These are phyloP conservation scores for Piezodorus guildinii DNA, from an alignment of 1,140 invertebrate genomes.

Conservation along the genomic window DNA sequence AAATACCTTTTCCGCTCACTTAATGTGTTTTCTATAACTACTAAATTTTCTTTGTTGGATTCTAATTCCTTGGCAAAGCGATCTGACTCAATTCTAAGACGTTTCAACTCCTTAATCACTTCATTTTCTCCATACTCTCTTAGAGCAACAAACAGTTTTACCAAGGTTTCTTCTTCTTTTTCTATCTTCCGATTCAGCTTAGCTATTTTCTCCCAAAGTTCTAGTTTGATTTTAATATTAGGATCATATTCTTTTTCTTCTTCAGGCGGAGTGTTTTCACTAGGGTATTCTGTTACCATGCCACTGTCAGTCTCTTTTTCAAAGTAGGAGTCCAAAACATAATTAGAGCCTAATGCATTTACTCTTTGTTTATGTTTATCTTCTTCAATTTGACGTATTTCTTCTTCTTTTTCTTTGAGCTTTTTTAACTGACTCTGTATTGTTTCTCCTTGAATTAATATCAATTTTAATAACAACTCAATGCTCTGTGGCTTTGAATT, in stretches of 20 bases:
- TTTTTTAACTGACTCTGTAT: slow-evolving; percentile 57
- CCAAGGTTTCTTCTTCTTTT: slow-evolving; percentile 53
- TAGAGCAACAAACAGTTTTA: slow-evolving; percentile 50
- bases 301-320: slow-evolving; percentile 32
- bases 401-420: slow-evolving; percentile 57
- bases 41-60: slow-evolving; percentile 45
- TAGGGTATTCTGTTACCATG: slow-evolving; percentile 19
- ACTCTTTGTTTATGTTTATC: slow-evolving; percentile 55
- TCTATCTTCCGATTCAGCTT: slow-evolving; percentile 57
- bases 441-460: slow-evolving; percentile 69
- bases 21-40: slow-evolving; percentile 48
- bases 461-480: slow-evolving; percentile 59
- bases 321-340: slow-evolving; percentile 66
- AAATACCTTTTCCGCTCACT: slow-evolving; percentile 47
- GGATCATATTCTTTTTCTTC: slow-evolving; percentile 23
- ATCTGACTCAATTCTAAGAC: slow-evolving; percentile 36
- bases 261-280: slow-evolving; percentile 23
- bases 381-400: slow-evolving; percentile 63
- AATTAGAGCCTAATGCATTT: slow-evolving; percentile 65
- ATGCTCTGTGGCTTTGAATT: slow-evolving; percentile 33
- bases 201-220: slow-evolving; percentile 55
- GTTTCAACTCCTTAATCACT: slow-evolving; percentile 20
- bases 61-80: slow-evolving; percentile 50
- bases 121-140: slow-evolving; percentile 34
- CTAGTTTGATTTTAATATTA: slow-evolving; percentile 37